phyloP scores from a whole-genome alignment of 2,797 vertebrate species.

The Myotis findleyi region DNA sequence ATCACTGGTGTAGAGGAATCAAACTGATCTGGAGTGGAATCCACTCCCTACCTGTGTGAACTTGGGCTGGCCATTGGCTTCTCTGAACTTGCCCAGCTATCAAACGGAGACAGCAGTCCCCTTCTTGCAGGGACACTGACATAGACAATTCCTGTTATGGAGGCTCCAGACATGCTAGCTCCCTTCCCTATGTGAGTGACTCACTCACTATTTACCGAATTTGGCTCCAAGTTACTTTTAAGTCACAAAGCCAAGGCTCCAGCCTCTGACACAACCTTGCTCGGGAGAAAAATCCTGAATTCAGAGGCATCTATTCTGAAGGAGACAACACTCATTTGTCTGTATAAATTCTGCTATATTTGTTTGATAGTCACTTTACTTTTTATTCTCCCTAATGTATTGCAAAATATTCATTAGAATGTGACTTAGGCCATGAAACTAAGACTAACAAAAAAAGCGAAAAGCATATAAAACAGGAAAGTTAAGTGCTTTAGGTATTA shows the following conservation, averaged over 20 bases:
- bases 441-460: not conserved
- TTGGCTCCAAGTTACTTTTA: not conserved
- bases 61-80: not conserved
- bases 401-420: not conserved
- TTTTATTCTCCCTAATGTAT: not conserved
- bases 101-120: fast-evolving
- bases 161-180: not conserved
- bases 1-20: not conserved
- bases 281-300: not conserved
- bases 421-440: not conserved
- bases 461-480: not conserved
- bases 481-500: not conserved
- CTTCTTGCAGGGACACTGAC: not conserved
- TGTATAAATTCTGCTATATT: not conserved
- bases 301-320: not conserved
- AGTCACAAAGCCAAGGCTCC: not conserved
- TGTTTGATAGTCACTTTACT: not conserved
- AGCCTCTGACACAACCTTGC: not conserved
- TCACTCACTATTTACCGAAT: not conserved
- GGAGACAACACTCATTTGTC: not conserved
- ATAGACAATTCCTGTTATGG: fast-evolving
- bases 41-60: not conserved
- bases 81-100: not conserved
- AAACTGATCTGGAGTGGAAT: not conserved
- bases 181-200: not conserved